Percentiles rank a stretch among this genome's conserved stretches.
phyloP scores from a whole-genome alignment of 2,888 invertebrate species.

The Epistrophe grossulariae region DNA sequence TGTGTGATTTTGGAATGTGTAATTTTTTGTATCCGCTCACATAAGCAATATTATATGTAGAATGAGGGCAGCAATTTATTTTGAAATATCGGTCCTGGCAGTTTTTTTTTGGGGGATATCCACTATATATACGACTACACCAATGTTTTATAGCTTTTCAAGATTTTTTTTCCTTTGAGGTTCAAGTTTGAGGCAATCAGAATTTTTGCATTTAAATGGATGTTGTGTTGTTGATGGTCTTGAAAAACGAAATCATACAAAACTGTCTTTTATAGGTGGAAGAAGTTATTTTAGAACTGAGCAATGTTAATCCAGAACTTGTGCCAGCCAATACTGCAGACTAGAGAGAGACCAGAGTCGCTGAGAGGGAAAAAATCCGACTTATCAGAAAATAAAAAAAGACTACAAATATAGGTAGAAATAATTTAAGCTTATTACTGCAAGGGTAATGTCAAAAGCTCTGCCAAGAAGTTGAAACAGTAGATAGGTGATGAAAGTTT shows the following conservation, averaged over 20 bases:
- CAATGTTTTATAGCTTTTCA: neutral
- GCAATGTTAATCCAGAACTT: too few relatives aligned
- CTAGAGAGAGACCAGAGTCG: too few relatives aligned
- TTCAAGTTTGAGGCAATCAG: neutral
- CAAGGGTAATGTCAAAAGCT: too few relatives aligned
- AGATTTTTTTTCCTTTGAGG: neutral
- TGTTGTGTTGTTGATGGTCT: neutral
- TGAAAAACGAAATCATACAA: neutral
- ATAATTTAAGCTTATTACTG: too few relatives aligned
- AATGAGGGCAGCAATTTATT: slow-evolving; percentile 27
- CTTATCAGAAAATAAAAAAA: too few relatives aligned
- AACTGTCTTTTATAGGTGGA: neutral
- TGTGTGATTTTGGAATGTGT: slow-evolving; percentile 48
- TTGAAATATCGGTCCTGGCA: slow-evolving; percentile 20
- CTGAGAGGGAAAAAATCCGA: too few relatives aligned
- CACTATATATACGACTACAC: neutral
- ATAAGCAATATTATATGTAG: neutral
- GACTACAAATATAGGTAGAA: too few relatives aligned
- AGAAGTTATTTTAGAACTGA: neutral
- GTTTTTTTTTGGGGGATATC: neutral
- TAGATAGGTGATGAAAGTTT: too few relatives aligned
- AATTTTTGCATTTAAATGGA: neutral
- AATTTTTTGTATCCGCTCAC: slow-evolving; percentile 12
- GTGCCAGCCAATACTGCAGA: too few relatives aligned
- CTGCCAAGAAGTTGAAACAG: too few relatives aligned